Conservation (phyloP, 2,797 vertebrate species). For the Platalea minor region DNA sequence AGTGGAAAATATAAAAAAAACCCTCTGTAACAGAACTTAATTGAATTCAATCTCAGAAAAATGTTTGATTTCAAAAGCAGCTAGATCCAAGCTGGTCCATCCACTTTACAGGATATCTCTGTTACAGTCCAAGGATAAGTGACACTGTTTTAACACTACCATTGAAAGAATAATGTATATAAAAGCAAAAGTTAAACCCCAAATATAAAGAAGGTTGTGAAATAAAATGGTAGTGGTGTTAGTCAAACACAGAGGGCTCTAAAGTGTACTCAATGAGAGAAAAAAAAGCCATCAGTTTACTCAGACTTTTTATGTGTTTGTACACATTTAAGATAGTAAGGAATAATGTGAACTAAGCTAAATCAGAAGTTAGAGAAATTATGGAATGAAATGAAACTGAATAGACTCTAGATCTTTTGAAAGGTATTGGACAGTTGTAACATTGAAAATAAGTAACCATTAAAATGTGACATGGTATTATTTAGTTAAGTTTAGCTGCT, state of each 20-base stretch:
- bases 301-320: neutral
- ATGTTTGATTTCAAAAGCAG: neutral
- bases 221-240: neutral
- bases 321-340: neutral
- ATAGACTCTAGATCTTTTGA: neutral
- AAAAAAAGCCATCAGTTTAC: neutral
- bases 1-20: neutral
- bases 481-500: neutral
- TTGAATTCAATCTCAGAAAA: neutral
- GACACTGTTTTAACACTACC: neutral
- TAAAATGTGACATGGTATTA: neutral
- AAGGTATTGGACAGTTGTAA: neutral
- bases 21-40: too few relatives aligned
- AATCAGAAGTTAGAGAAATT: neutral
- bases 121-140: neutral
- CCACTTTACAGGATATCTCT: neutral
- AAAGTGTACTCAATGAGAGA: neutral
- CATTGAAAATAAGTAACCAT: neutral
- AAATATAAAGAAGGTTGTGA: neutral
- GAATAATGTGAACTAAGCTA: neutral
- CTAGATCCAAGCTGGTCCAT: neutral
- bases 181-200: neutral
- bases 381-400: neutral
- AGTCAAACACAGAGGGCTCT: neutral
- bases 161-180: neutral